Evolutionary conservation across 37 sponge, comb jelly and placozoan species (phyloP), one percentile per base, ranked within the genome.

Genomic region (Diacarnus erythraeanus): DNA sequence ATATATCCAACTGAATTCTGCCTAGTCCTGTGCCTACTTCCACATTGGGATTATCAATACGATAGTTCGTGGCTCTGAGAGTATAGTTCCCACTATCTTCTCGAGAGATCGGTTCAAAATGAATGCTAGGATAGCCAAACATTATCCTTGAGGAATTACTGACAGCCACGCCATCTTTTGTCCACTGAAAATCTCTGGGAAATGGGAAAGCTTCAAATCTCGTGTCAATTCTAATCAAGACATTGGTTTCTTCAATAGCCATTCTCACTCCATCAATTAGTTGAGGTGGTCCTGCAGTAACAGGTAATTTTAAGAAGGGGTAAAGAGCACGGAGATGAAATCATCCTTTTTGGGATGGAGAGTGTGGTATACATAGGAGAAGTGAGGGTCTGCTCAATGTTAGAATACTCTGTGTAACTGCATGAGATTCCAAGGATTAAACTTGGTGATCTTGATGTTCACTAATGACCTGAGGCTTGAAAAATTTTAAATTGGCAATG

Each of bases 41-140:
- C 21, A 29, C 4, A 15, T 15, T 26, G 25, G 76, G 39, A 38
- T 41, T 42, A 63, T 63, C 64, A 23, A 77, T 26, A 31, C 77
- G 57, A 3, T 26, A 57, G 38, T 77, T 77, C 8, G 64, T 38
- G 30, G 77, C 77, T 27, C 40, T 38, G 38, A 77, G 30, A 25
- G 39, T 38, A 38, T 77, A 77, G 41, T 39, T 58, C 9, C 64
- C 64, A 61, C 42, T 64, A 40, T 77, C 71, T n/a, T 10, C 10
- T 9, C 71, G 42, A 35, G 43, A 43, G 22, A 71, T n/a, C 2
- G 20, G 20, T 33, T 12, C n/a, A 43, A 71, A 43, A 3, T 22
- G 15, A 21, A 71, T 33, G 25, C 26, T 22, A 18, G 71, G 42
- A n/a, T 40, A 71, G 71, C 42, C 71, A 39, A 40, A 39, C 17